Base-by-base conservation (phyloP, 2,888 invertebrate species). In the Acholoe squamosa region DNA sequence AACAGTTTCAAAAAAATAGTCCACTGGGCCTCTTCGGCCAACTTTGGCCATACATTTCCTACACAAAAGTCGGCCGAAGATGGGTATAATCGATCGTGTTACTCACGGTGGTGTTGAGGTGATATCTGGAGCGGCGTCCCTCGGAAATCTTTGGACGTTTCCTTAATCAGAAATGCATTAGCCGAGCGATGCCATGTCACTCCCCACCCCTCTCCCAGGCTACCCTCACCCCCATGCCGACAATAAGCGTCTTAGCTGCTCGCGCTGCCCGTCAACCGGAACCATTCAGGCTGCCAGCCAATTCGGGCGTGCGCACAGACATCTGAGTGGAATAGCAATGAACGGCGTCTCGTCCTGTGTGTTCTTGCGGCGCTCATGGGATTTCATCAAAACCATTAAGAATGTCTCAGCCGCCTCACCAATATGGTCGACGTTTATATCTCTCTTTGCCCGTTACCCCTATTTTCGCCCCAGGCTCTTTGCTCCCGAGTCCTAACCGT, bases 101-200 rank as follows among this genome's bases (percentile, higher is more conserved):
- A 28, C 28, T 25, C 71, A 28, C 71, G 25, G 5, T 25, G 31
- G 25, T 71, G 71, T 71, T n/a, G 61, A 28, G 71, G n/a, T 71
- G 71, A 71, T 71, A 71, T 71, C 71, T 71, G 71, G 71, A 71
- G 71, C 43, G n/a, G 80, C 34, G 25, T 12, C 33, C 12, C 43
- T 80, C 80, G 33, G 80, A 80, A 80, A 80, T 43, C 34, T 33
- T 80, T 19, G 80, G 80, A 80, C 80, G 80, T 80, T 80, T 80
- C 80, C 80, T 34, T 80, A 80, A 80, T 80, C 80, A 80, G 80
- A 80, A 80, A 80, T 80, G 80, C 80, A 80, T 80, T 80, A 80
- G 80, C 43, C 34, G 80, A 33, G 43, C 80, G 34, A 25, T 34
- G 22, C 25, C n/a, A n/a, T 80, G 80, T 80, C 80, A 80, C 33